Conservation (phyloP, 2,113 vertebrate species). For the Andinoacara biseriatus region DNA sequence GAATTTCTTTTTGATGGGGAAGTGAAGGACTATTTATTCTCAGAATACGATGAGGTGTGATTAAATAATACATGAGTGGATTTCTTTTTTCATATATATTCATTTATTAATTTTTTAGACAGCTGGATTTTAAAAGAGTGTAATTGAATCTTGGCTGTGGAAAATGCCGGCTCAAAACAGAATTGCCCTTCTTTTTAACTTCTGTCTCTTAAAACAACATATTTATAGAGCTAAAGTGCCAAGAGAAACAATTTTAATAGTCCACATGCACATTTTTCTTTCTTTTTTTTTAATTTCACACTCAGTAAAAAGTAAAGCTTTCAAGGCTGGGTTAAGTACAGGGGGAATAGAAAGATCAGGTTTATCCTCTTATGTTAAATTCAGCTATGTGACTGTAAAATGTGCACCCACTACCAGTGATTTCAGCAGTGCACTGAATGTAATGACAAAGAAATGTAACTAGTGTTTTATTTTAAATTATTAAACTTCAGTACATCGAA, state of each 20-base stretch:
- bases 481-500: too few relatives aligned
- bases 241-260: not conserved
- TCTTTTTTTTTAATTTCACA: not conserved
- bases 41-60: not conserved
- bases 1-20: not conserved
- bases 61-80: not conserved
- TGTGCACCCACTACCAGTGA: not conserved
- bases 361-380: not conserved
- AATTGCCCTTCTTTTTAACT: not conserved
- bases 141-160: not conserved
- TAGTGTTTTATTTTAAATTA: too few relatives aligned
- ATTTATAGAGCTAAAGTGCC: not conserved
- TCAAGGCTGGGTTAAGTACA: conserved; percentile 13
- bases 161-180: not conserved
- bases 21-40: not conserved
- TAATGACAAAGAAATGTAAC: not conserved
- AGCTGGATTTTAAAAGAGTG: not conserved
- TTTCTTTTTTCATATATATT: not conserved
- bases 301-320: conserved; percentile 2
- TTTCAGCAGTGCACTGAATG: not conserved
- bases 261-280: not conserved
- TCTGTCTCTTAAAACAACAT: not conserved
- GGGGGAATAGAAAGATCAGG: not conserved
- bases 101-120: not conserved
- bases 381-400: not conserved